Base-by-base conservation (phyloP, 2,113 vertebrate genomes). In the Galemys pyrenaicus region DNA sequence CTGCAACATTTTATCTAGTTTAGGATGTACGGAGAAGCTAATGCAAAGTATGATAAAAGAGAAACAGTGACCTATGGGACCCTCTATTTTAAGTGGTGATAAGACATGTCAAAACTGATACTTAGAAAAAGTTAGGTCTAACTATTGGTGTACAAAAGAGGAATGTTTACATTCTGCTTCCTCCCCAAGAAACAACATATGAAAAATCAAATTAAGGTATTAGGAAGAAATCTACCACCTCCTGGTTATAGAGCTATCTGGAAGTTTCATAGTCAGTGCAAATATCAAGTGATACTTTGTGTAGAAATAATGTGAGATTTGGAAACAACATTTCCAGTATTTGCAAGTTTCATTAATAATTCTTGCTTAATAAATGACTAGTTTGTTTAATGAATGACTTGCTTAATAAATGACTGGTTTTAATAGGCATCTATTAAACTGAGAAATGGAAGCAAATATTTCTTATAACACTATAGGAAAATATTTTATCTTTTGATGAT, bases 41-140 rank as follows among this genome's bases (percentile, higher is more conserved):
- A 68, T 5, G 17, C 5, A 32, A 65, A 68, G 17, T 4, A 30
- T 41, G 49, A 17, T 44, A 2, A 77, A 39, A 39, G 8, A 65
- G 56, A 62, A 24, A 62, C 46, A 74, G 74, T 71, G 87, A 54
- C 16, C 56, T 28, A 11, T 35, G 44, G 70, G 87, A 81, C 89
- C 79, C 75, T 83, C 39, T 60, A 8, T 62, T 89, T 44, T 73
- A 37, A 87, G 26, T 24, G 46, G 15, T 54, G n/a, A 51, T 58
- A 9, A 87, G 28, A 51, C 6, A 80, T 73, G 37, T 87, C 75
- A 84, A 49, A 87, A 68, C 19, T 46, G 39, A 60, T 46, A 15
- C 58, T 74, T 90, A 74, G 56, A 94, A 73, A 46, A 4, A 85
- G 54, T 60, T 51, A 51, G 46, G n/a, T 58, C 75, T 92, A 88